Base-by-base conservation (phyloP, 2,888 invertebrate species). In the Drosophila nr. perissopoda region DNA sequence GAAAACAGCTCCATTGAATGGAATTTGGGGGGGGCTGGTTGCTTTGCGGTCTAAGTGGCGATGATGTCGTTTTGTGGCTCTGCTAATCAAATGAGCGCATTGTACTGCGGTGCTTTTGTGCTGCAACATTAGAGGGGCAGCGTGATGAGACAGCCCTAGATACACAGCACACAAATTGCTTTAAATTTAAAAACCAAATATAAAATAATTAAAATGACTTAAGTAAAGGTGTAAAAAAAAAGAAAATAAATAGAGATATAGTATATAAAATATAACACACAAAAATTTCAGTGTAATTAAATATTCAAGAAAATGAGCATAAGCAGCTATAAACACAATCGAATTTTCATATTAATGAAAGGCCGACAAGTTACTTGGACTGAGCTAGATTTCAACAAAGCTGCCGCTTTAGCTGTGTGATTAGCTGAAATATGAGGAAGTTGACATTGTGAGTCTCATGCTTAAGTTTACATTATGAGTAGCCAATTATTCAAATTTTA, bases 11-110 rank as follows among this genome's bases (percentile, higher is more conserved):
- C 46, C 58, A 54, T 7, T 62, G 29, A 16, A 21, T 38, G 52
- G 42, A 2, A 16, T 13, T 31, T 11, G 25, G 29, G 34, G 34
- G 57, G 51, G 46, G 11, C 27, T 34, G 61, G 53, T 53, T 61
- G 61, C 51, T 58, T 34, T 57, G 54, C 60, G 63, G 54, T 58
- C 52, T 29, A 54, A 65, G 61, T 59, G 78, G 57, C 62, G 36
- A 61, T 79, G 67, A 75, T 79, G 85, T 82, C 59, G 76, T 63
- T 68, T 64, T 79, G 85, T 57, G 77, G 74, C 72, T 49, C 54
- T 72, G 81, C 76, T 83, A 82, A 85, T 88, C 78, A 75, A 71
- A 75, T 67, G 76, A 86, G 76, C 83, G 81, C 89, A 88, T 65
- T 83, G 83, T 57, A 72, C 77, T 77, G 80, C 18, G 72, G 57